Base-by-base conservation (phyloP, 2,797 vertebrate species). In the Silurus aristotelis region DNA sequence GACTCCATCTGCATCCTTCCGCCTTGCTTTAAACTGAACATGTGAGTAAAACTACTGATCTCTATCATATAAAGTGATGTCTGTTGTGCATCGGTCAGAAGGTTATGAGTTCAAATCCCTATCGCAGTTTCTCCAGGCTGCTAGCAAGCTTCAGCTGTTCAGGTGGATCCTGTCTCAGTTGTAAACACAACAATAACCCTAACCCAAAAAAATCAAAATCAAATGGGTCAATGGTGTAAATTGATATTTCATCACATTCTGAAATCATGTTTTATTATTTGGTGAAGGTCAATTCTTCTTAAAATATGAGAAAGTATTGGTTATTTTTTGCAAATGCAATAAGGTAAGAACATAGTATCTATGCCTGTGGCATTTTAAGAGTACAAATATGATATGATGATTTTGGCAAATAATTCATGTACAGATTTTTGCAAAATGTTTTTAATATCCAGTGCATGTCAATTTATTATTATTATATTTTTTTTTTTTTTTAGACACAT, bases 11-110 rank as follows among this genome's bases (percentile, higher is more conserved):
- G 31, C 72, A 46, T 61, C 46, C 73, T 7, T 27, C 43, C 63
- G 48, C 8, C 14, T 14, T 64, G 63, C 22, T 84, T 43, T 88
- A 82, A 84, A 71, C 66, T 72, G 84, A 89, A 89, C 84, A 89
- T 89, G 89, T 89, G 77, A 89, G 89, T 83, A 43, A 13, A 46
- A 55, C 15, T 10, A 22, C 27, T 19, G 4, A 13, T 60, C 61
- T 61, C 2, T 73, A 6, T 61, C 14, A 58, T 12, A 46, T 60
- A n/a, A 6, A 48, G 9, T 17, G 0, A 80, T 52, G 1, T 2
- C 22, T 48, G 43, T 48, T 13, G 12, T 46, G 0, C 52, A 12
- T 19, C 4, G 25, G 13, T 25, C 22, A 38, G 58, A 63, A 64
- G 22, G 13, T n/a, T 64, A 2, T 64, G 77, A 46, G 77, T 46